These are phyloP conservation scores for Digitonthophagus gazella DNA, from an alignment of 2,888 invertebrate genomes.

Conservation along the genomic window DNA sequence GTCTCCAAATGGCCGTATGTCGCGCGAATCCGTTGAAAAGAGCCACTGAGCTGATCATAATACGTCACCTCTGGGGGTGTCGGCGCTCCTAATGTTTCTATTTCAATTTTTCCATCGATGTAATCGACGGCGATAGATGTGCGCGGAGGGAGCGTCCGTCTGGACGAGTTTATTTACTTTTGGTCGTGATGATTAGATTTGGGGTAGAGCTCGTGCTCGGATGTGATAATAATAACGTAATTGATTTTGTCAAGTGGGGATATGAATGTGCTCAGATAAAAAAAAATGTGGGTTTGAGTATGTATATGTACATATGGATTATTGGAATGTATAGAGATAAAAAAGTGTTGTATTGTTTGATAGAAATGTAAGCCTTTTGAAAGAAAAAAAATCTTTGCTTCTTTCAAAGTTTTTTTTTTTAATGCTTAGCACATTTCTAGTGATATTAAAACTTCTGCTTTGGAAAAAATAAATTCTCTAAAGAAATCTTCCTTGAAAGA, in stretches of 20 bases:
- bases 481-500: too few species aligned
- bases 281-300: background rate
- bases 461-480: too few species aligned
- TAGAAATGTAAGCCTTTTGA: too few species aligned
- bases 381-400: too few species aligned
- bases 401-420: too few species aligned
- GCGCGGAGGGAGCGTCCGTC: background rate
- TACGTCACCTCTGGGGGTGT: constrained; percentile 32
- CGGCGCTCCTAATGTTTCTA: constrained; percentile 11
- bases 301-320: too few species aligned
- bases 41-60: constrained; percentile 37
- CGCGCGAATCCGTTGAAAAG: constrained; percentile 33
- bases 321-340: too few species aligned
- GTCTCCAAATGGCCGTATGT: constrained; percentile 33
- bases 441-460: too few species aligned
- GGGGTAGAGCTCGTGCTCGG: background rate
- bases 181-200: background rate
- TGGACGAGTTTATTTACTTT: background rate
- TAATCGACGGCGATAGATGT: background rate
- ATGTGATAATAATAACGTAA: background rate
- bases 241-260: background rate
- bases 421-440: too few species aligned
- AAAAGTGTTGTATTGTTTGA: too few species aligned
- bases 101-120: constrained; percentile 13
- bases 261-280: background rate